phyloP scores from a whole-genome alignment of 2,797 vertebrate species.

The Diglossa cyanea region DNA sequence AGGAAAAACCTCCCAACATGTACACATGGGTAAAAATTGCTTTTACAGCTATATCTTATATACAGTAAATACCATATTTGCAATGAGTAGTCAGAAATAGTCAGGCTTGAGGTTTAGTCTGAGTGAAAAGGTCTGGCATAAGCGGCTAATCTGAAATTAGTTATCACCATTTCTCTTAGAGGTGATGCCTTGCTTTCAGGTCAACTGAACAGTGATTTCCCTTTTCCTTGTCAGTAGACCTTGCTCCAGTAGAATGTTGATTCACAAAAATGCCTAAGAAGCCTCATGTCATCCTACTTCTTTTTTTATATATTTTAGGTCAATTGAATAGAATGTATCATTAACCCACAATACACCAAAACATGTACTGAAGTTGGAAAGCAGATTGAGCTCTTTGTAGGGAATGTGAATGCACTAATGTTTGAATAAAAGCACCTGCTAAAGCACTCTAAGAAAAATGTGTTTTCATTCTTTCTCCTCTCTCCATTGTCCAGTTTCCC shows the following conservation, averaged over 20 bases:
- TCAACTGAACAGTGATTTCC: neutral
- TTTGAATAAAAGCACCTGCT: constrained; percentile 6
- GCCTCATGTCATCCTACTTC: neutral
- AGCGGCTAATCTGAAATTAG: neutral
- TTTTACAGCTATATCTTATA: neutral
- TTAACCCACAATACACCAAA: neutral
- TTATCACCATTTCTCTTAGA: neutral
- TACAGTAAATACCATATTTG: neutral
- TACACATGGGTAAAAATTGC: neutral
- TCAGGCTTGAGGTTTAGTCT: neutral
- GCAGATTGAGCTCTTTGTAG: neutral
- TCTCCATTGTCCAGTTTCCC: neutral
- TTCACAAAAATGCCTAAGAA: neutral
- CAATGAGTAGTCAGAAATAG: neutral
- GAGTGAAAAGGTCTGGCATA: neutral
- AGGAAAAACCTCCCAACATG: neutral
- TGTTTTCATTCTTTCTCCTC: neutral
- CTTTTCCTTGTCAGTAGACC: neutral
- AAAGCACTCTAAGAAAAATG: neutral
- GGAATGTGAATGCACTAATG: neutral
- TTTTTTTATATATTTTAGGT: neutral
- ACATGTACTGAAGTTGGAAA: neutral
- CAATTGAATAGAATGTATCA: neutral
- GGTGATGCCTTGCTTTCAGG: neutral
- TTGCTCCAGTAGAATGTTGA: neutral